phyloP scores from a whole-genome alignment of 2,888 invertebrate species.

The Erynnis tages region DNA sequence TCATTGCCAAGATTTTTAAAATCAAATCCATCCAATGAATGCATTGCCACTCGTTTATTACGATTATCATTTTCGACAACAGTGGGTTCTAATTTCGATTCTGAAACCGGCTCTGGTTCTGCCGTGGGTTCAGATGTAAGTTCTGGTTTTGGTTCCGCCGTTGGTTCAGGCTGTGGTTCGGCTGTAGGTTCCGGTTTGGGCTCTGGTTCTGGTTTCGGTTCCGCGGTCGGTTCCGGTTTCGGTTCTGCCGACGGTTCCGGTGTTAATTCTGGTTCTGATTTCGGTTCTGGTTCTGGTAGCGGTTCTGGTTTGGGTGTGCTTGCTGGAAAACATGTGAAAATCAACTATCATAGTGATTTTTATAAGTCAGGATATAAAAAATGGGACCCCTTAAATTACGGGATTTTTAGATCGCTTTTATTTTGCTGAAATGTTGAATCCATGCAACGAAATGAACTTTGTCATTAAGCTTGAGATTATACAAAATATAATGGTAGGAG shows the following conservation, averaged over 20 bases:
- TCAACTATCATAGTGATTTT: too few species aligned
- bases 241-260: conserved; percentile 39
- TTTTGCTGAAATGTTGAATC: too few species aligned
- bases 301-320: conserved; percentile 53
- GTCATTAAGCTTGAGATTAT: too few species aligned
- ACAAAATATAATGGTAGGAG: too few species aligned
- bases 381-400: too few species aligned
- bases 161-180: conserved; percentile 40
- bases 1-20: conserved; percentile 79
- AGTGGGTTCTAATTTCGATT: conserved; percentile 50
- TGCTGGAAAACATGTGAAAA: conserved; percentile 38
- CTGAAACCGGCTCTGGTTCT: conserved; percentile 44
- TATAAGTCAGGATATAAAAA: too few species aligned
- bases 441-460: too few species aligned
- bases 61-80: conserved; percentile 61
- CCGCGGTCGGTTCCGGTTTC: conserved; percentile 40
- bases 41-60: conserved; percentile 81
- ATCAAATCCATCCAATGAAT: conserved; percentile 67
- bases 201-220: conserved; percentile 43
- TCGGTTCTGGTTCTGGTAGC: conserved; percentile 42
- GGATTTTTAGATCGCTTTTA: too few species aligned
- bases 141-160: conserved; percentile 42
- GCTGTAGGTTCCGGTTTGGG: conserved; percentile 42
- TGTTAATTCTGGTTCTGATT: conserved; percentile 41
- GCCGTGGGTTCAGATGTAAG: conserved; percentile 45